These are phyloP conservation scores for Aviceda leuphotes DNA, from an alignment of 2,797 vertebrate species.

Conservation along the genomic window DNA sequence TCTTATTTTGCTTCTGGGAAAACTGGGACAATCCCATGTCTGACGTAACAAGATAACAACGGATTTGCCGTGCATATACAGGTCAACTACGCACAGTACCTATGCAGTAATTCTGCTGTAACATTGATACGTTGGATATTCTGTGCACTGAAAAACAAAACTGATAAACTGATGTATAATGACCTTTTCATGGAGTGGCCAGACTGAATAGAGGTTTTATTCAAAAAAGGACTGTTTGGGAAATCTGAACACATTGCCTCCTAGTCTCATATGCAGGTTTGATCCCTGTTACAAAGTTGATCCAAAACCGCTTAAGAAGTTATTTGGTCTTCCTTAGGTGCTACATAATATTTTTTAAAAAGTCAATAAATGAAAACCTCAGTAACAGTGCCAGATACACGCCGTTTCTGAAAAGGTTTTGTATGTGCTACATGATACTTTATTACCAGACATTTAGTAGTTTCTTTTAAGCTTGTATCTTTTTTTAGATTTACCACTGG, in stretches of 20 bases:
- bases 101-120: not conserved
- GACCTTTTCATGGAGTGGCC: not conserved
- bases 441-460: not conserved
- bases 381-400: not conserved
- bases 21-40: not conserved
- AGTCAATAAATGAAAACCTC: rapidly evolving
- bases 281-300: not conserved
- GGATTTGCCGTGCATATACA: not conserved
- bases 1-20: not conserved
- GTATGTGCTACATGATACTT: not conserved
- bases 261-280: not conserved
- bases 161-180: not conserved
- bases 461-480: not conserved
- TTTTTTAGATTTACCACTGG: not conserved
- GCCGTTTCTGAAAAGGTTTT: not conserved
- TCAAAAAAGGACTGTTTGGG: not conserved
- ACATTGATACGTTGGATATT: not conserved
- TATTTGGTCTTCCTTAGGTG: not conserved
- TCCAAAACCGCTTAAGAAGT: not conserved
- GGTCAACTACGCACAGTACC: not conserved
- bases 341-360: not conserved
- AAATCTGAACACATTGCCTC: not conserved
- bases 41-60: not conserved
- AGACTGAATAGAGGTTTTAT: not conserved
- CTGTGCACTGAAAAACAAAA: not conserved